Evolutionary conservation across 2,888 invertebrate genomes (phyloP).

Genomic region (Cremastinae sp.): DNA sequence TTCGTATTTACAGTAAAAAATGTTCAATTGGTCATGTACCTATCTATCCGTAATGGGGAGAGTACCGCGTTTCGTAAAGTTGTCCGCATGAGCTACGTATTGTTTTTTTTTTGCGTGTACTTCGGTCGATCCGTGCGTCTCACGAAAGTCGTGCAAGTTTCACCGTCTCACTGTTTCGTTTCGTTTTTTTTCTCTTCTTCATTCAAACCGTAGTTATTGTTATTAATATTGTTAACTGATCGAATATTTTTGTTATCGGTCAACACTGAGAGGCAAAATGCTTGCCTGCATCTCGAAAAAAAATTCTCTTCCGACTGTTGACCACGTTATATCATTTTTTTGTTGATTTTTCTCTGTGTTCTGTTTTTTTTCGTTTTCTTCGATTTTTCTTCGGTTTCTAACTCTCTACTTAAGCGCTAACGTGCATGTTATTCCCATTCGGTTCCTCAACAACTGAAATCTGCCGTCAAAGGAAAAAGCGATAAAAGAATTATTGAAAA

Average conservation of each 20-base stretch:
- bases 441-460: constrained; percentile 43
- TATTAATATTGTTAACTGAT: constrained; percentile 2
- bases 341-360: constrained; percentile 24
- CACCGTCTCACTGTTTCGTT: constrained; percentile 14
- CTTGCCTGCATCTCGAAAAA: constrained; percentile 62
- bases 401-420: constrained; percentile 72
- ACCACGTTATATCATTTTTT: constrained; percentile 43
- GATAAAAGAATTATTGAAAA: constrained; percentile 31
- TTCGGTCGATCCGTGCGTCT: constrained; percentile 73
- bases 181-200: constrained; percentile 1
- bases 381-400: constrained; percentile 61
- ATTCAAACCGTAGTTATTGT: constrained; percentile 31
- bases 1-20: constrained; percentile 80
- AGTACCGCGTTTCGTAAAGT: constrained; percentile 76
- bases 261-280: constrained; percentile 68
- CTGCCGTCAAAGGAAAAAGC: constrained; percentile 6
- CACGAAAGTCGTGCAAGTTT: constrained; percentile 70
- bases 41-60: constrained; percentile 74
- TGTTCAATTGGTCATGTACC: constrained; percentile 78
- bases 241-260: constrained; percentile 71
- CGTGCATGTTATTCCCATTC: constrained; percentile 61
- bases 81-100: constrained; percentile 75
- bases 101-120: constrained; percentile 68
- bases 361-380: constrained; percentile 35
- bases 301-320: constrained; percentile 63